Evolutionary conservation across 2,888 invertebrate genomes (phyloP), one percentile per base, ranked within the genome.

Genomic region (Metalampra italica): DNA sequence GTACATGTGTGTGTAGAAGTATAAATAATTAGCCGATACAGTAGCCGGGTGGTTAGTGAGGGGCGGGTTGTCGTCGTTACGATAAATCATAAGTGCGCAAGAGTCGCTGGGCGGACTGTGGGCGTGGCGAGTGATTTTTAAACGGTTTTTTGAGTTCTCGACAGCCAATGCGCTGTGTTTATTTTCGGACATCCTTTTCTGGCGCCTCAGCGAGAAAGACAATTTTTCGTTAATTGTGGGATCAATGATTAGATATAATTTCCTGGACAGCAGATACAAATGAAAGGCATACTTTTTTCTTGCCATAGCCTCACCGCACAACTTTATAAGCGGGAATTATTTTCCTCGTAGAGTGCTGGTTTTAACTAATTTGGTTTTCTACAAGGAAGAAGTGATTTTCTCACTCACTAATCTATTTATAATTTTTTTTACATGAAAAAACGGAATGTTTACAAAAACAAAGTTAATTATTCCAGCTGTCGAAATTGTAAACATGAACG

Each of bases 71-170:
- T 84, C 86, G 78, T 76, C 77, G 75, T 73, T 68, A 73, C 80
- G 82, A 88, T 88, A 88, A 87, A 88, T 88, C 88, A 88, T 88
- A 88, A 84, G 87, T 83, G 85, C 78, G 77, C 82, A 74, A 70
- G 78, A 82, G 77, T 74, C 71, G 67, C 72, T 78, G 86, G 87
- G 84, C 87, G 86, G 80, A 75, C 72, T 64, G 76, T 76, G 78
- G 88, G 88, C 82, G 88, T 86, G 67, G 88, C 88, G 78, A 87
- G 72, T 82, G 79, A 85, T 80, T 87, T 87, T 87, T 87, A 87
- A 88, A 87, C 84, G 80, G 84, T 88, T 88, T 88, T 88, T 88
- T 87, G 84, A 85, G 82, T 78, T 76, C 70, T 66, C 70, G 60
- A 68, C 77, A 78, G 75, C 88, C 88, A 87, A 87, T 85, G 82